Evolutionary conservation across 37 sponge, comb jelly and placozoan genomes (phyloP), one percentile per base, ranked within the genome.

Genomic region (Hormiphora californensis): DNA sequence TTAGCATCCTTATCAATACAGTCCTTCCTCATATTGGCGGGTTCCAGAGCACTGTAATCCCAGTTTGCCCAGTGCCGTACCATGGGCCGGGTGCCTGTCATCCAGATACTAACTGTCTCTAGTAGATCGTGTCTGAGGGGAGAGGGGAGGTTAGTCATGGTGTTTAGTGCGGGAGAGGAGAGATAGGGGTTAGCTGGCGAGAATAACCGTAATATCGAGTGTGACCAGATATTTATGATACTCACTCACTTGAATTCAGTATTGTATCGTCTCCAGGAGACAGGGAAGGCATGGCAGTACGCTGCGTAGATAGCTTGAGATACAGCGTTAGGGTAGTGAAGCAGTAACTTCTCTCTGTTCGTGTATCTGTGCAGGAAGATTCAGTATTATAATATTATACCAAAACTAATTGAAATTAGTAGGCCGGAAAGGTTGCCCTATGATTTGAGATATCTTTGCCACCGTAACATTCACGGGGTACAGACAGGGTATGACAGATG

Each of bases 201-300:
- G n/a, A n/a, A n/a, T n/a, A n/a, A n/a, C n/a, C n/a, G n/a, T n/a
- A n/a, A n/a, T n/a, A n/a, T n/a, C n/a, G n/a, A n/a, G n/a, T n/a
- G n/a, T n/a, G n/a, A n/a, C n/a, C n/a, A n/a, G n/a, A n/a, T n/a
- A n/a, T n/a, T n/a, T n/a, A n/a, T 15, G 15, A 15, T 15, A 49
- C 53, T 49, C 9, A 12, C 38, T 73, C 9, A 73, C 81, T 73
- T 73, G 81, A 73, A 73, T 4, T 33, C 44, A 40, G 81, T 73
- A 28, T 73, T 46, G 23, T 73, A 73, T 3, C 81, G 3, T 73
- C 81, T 39, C 81, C 81, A 73, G 1, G 81, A 73, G 5, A 73
- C 81, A n/a, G 81, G 81, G 27, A 73, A 73, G 3, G 81, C 81
- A 30, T 73, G 81, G 44, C 81, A 73, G 81, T 73, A 73, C 41